Percentiles rank a stretch among this genome's conserved stretches.
These are phyloP conservation scores for Coranthus polyacanthus DNA, from an alignment of 2,797 vertebrate genomes.

Conservation along the genomic window DNA sequence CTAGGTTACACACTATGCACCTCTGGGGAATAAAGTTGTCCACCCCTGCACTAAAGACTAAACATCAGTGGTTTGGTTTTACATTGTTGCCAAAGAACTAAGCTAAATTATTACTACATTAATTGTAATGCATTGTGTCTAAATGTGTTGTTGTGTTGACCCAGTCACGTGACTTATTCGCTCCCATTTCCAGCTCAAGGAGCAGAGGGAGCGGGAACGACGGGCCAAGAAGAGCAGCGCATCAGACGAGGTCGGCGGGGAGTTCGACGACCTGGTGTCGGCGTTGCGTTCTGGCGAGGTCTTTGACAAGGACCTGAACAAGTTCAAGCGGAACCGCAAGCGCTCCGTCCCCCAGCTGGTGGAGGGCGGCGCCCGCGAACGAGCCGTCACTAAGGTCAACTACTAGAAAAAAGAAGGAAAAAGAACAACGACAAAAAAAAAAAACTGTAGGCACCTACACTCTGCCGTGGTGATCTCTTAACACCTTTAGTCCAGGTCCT, in stretches of 20 bases:
- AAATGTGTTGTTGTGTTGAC: not conserved
- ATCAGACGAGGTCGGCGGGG: constrained; percentile 93
- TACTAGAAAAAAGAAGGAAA: constrained; percentile 80
- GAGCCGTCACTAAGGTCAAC: constrained; percentile 92
- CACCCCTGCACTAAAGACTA: too few species aligned
- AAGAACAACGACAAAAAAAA: too few species aligned
- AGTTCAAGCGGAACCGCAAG: constrained; percentile 97
- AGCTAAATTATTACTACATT: too few species aligned
- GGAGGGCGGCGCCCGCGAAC: constrained; percentile 90
- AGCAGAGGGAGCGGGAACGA: constrained; percentile 94
- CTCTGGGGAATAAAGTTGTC: too few species aligned
- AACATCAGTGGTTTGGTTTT: too few species aligned
- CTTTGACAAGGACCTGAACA: constrained; percentile 98
- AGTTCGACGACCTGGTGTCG: constrained; percentile 97
- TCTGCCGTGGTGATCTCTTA: constrained; percentile 48
- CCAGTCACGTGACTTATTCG: not conserved
- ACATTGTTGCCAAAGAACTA: too few species aligned
- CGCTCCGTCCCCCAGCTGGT: constrained; percentile 90
- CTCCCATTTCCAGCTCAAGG: constrained; percentile 89
- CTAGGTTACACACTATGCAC: too few species aligned
- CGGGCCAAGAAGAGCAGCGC: constrained; percentile 89
- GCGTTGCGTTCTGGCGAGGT: constrained; percentile 96
- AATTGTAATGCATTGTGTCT: too few species aligned
- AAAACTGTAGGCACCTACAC: constrained; percentile 23
- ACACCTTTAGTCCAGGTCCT: constrained; percentile 54